Evolutionary conservation across 2,888 invertebrate species (phyloP).

Genomic region (Drosophila nigricruria): DNA sequence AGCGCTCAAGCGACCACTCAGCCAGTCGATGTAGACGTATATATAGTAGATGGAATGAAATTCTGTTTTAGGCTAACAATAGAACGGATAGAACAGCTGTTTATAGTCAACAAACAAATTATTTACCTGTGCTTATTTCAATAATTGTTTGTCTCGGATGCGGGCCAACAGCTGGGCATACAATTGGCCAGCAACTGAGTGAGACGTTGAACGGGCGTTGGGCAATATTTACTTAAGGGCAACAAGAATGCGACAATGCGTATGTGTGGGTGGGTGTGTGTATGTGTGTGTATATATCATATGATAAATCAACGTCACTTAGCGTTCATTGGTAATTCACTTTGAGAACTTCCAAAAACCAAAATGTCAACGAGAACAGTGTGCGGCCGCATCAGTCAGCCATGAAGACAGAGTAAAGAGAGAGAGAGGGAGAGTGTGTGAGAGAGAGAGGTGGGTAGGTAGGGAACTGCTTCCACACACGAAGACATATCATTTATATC

Average conservation of each 20-base stretch:
- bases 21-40: not conserved
- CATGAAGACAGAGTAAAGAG: slow-evolving; percentile 12
- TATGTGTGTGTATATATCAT: slow-evolving; percentile 36
- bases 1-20: not conserved
- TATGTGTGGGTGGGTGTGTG: slow-evolving; percentile 27
- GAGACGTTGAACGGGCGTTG: slow-evolving; percentile 18
- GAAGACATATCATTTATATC: slow-evolving; percentile 81
- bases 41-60: slow-evolving; percentile 30
- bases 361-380: slow-evolving; percentile 62
- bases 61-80: slow-evolving; percentile 26
- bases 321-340: slow-evolving; percentile 70
- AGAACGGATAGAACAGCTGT: slow-evolving; percentile 37
- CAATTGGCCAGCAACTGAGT: slow-evolving; percentile 30
- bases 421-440: slow-evolving; percentile 3
- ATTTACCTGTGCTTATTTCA: slow-evolving; percentile 40
- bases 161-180: slow-evolving; percentile 53
- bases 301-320: slow-evolving; percentile 77
- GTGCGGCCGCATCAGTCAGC: slow-evolving; percentile 44
- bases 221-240: slow-evolving; percentile 41
- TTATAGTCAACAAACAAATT: slow-evolving; percentile 24
- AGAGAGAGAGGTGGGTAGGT: not conserved
- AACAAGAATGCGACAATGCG: slow-evolving; percentile 40
- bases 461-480: slow-evolving; percentile 21
- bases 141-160: slow-evolving; percentile 42
- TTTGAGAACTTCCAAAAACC: slow-evolving; percentile 45